A percentile compares a stretch with the other conserved stretches of the same genome.
Conservation (phyloP, 2,113 vertebrate species). For the Trachemys scripta region DNA sequence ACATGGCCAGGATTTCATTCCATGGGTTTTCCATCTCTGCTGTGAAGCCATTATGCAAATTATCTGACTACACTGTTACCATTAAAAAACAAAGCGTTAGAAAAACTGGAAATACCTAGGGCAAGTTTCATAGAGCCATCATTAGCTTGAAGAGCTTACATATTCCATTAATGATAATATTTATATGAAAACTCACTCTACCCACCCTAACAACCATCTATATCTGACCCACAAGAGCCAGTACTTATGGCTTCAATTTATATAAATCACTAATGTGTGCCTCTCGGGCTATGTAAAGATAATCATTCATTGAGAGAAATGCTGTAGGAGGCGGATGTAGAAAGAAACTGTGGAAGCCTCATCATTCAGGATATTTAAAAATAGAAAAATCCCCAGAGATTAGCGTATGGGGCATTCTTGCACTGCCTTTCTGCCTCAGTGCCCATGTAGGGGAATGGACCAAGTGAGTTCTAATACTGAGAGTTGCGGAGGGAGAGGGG, state of each 20-base stretch:
- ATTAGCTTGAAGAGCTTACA: not conserved
- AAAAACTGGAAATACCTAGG: not conserved
- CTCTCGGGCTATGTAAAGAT: not conserved
- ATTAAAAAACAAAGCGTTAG: accelerated
- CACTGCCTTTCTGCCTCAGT: not conserved
- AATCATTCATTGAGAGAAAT: not conserved
- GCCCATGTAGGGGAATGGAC: not conserved
- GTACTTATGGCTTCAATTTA: not conserved
- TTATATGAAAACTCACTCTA: not conserved
- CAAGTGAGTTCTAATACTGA: not conserved
- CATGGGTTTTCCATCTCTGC: not conserved
- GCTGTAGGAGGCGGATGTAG: not conserved
- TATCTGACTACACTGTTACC: not conserved
- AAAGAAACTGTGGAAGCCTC: not conserved
- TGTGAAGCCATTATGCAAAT: not conserved
- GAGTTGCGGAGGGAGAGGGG: not conserved
- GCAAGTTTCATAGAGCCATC: not conserved
- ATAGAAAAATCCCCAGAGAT: not conserved
- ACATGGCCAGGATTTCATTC: not conserved
- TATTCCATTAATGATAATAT: not conserved
- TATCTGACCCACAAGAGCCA: not conserved
- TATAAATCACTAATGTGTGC: not conserved
- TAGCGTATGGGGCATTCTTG: accelerated
- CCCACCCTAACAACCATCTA: not conserved
- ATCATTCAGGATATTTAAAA: not conserved